phyloP scores from a whole-genome alignment of 2,888 invertebrate genomes.

The Amblyjoppa proteus region DNA sequence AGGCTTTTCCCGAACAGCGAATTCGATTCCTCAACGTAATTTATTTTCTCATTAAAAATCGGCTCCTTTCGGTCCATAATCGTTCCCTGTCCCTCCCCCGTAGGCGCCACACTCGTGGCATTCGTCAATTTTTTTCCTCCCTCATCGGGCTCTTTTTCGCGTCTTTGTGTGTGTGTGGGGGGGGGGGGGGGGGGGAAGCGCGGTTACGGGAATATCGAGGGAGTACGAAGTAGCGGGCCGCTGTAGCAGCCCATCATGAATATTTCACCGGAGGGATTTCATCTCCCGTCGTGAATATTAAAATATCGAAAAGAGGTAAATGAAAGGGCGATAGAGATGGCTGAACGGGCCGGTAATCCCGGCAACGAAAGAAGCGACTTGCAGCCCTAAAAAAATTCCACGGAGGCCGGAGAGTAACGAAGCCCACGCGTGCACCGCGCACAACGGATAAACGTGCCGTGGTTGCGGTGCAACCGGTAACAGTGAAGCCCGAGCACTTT shows the following conservation, averaged over 20 bases:
- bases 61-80: slow-evolving; percentile 7
- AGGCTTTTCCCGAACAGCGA: background rate
- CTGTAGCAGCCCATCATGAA: slow-evolving; percentile 73
- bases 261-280: slow-evolving; percentile 76
- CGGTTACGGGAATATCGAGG: slow-evolving; percentile 58
- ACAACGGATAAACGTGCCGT: slow-evolving; percentile 37
- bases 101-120: background rate
- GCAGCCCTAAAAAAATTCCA: slow-evolving; percentile 11
- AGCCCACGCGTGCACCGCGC: slow-evolving; percentile 3
- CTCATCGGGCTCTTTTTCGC: slow-evolving; percentile 33
- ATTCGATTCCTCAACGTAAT: background rate
- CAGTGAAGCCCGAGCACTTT: slow-evolving; percentile 44
- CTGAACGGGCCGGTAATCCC: slow-evolving; percentile 27
- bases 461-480: slow-evolving; percentile 30
- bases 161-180: slow-evolving; percentile 12
- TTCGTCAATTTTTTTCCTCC: slow-evolving; percentile 20
- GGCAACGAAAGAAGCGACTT: slow-evolving; percentile 34
- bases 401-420: slow-evolving; percentile 4
- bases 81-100: background rate
- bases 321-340: slow-evolving; percentile 67
- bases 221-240: slow-evolving; percentile 16
- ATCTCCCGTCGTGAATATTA: slow-evolving; percentile 78
- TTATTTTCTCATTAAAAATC: slow-evolving; percentile 6
- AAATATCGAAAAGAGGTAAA: slow-evolving; percentile 78
- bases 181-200: slow-evolving; percentile 30